phyloP scores from a whole-genome alignment of 2,113 vertebrate species.

The Scopus umbretta region DNA sequence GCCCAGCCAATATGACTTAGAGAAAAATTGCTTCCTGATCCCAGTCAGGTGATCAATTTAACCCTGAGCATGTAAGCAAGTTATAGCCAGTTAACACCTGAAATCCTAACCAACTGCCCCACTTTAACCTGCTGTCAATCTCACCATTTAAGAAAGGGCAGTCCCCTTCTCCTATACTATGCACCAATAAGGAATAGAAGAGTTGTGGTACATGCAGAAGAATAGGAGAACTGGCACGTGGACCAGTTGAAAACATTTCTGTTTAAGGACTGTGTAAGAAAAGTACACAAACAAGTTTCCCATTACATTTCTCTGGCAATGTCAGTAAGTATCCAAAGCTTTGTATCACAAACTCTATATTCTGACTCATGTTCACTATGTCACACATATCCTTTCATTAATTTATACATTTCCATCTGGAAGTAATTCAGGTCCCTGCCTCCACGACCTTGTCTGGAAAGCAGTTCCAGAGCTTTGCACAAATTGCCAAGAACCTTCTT shows the following conservation, averaged over 20 bases:
- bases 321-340: not conserved
- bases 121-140: not conserved
- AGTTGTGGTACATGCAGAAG: not conserved
- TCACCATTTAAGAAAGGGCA: not conserved
- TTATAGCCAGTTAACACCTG: not conserved
- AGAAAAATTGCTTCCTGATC: not conserved
- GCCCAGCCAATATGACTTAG: not conserved
- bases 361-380: not conserved
- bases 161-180: not conserved
- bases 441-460: not conserved
- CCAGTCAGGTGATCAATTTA: not conserved
- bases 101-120: not conserved
- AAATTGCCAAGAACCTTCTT: slow-evolving; percentile 29
- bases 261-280: not conserved
- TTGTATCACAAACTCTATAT: not conserved
- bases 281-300: not conserved
- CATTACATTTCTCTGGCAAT: not conserved
- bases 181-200: not conserved
- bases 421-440: not conserved
- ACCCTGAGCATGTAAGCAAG: not conserved
- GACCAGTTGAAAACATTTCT: not conserved
- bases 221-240: not conserved
- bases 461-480: slow-evolving; percentile 10
- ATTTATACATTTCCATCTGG: slow-evolving; percentile 35
- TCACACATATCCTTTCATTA: not conserved